Conservation (phyloP, 2,113 vertebrate genomes). For the Cardinalis cardinalis region DNA sequence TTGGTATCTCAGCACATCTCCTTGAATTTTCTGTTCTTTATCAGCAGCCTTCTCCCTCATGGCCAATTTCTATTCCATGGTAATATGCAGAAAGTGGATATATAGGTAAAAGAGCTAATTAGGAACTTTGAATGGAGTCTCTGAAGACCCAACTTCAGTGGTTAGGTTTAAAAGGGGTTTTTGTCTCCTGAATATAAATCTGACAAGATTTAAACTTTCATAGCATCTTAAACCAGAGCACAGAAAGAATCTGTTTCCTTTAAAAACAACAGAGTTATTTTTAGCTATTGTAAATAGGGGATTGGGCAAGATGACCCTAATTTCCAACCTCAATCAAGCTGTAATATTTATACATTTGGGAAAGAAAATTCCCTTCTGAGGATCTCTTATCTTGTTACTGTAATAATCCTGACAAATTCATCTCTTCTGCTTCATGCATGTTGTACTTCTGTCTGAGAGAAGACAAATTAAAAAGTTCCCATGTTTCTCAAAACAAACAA, state of each 20-base stretch:
- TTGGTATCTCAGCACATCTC: neutral
- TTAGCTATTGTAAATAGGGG: neutral
- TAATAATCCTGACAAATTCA: neutral
- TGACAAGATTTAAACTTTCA: neutral
- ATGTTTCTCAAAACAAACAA: neutral
- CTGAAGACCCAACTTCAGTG: neutral
- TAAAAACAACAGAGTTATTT: neutral
- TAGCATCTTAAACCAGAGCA: neutral
- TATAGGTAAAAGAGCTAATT: slow-evolving; percentile 50
- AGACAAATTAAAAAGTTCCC: neutral
- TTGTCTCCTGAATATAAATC: slow-evolving; percentile 17
- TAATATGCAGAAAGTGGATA: neutral
- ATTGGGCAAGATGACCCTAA: neutral
- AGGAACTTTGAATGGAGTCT: slow-evolving; percentile 12
- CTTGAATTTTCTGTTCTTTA: neutral
- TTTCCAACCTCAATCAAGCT: neutral
- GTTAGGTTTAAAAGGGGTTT: neutral
- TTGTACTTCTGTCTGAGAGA: neutral
- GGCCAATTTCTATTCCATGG: slow-evolving; percentile 21
- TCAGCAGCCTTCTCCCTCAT: slow-evolving; percentile 14
- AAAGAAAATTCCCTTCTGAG: neutral
- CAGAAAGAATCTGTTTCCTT: neutral
- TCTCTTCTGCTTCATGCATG: neutral
- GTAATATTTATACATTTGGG: neutral
- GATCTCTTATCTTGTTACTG: neutral